phyloP scores from a whole-genome alignment of 2,888 invertebrate species.

The Ichneumon xanthorius region DNA sequence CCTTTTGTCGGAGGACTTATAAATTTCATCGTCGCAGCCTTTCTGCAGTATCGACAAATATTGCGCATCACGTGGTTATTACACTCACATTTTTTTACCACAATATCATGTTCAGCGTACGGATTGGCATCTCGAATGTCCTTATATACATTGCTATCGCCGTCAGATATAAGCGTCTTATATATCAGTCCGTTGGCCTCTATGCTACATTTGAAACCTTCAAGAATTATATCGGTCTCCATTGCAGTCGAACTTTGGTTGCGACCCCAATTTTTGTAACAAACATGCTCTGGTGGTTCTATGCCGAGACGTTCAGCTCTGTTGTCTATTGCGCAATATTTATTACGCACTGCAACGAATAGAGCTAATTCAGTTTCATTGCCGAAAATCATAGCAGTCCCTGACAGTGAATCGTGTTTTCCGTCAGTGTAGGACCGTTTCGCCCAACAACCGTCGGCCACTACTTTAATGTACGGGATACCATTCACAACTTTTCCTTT shows the following conservation, averaged over 20 bases:
- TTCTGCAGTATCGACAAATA: no score
- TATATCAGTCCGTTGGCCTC: slow-evolving; percentile 58
- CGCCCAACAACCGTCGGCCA: background rate
- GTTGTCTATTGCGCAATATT: slow-evolving; percentile 68
- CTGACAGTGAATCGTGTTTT: slow-evolving; percentile 54
- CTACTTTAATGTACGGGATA: background rate
- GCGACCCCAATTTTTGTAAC: slow-evolving; percentile 73
- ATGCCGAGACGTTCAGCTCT: slow-evolving; percentile 41
- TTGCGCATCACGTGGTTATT: slow-evolving; percentile 70
- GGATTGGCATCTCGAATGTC: slow-evolving; percentile 71
- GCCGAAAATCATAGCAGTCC: slow-evolving; percentile 47
- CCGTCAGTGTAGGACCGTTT: slow-evolving; percentile 55
- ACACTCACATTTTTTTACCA: slow-evolving; percentile 78
- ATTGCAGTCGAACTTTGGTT: slow-evolving; percentile 73
- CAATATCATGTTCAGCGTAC: slow-evolving; percentile 67
- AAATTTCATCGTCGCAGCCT: no score
- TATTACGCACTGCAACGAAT: slow-evolving; percentile 71
- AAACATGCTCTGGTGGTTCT: slow-evolving; percentile 66
- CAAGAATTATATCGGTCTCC: slow-evolving; percentile 57
- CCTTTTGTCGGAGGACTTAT: no score
- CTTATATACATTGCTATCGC: slow-evolving; percentile 78
- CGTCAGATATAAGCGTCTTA: slow-evolving; percentile 63
- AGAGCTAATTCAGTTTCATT: slow-evolving; percentile 62
- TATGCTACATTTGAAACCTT: slow-evolving; percentile 56
- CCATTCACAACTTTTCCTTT: slow-evolving; percentile 16